phyloP scores from a whole-genome alignment of 1,140 invertebrate species.

The Magallana gigas region DNA sequence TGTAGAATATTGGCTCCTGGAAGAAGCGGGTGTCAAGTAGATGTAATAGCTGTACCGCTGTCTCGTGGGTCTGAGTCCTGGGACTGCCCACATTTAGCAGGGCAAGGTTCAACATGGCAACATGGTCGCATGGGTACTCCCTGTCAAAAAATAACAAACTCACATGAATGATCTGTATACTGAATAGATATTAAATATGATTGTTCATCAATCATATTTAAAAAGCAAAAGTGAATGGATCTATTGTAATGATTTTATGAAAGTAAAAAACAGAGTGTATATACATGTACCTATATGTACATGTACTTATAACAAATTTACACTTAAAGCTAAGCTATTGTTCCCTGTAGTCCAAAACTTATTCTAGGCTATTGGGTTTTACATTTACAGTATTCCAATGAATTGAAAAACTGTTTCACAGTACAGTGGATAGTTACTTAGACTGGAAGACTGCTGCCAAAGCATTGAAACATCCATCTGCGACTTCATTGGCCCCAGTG shows the following conservation, averaged over 20 bases:
- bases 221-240: too few species aligned
- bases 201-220: too few species aligned
- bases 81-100: conserved; percentile 97
- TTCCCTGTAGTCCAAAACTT: too few species aligned
- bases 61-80: conserved; percentile 92
- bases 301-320: too few species aligned
- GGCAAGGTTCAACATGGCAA: conserved; percentile 97
- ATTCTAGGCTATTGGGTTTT: too few species aligned
- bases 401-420: too few species aligned
- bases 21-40: conserved; percentile 97
- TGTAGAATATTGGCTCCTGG: conserved; percentile 71
- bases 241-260: too few species aligned
- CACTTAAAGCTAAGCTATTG: too few species aligned
- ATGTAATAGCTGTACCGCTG: conserved; percentile 95
- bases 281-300: too few species aligned
- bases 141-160: conserved; percentile 80
- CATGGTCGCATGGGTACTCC: conserved; percentile 99
- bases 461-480: conserved; percentile 96
- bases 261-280: too few species aligned
- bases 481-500: conserved; percentile 92
- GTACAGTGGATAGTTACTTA: conserved; percentile 82
- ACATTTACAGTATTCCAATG: too few species aligned
- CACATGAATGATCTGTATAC: neutral
- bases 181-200: too few species aligned
- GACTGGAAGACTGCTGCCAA: conserved; percentile 97